phyloP scores from a whole-genome alignment of 2,888 invertebrate species.

The Prosapia bicincta region DNA sequence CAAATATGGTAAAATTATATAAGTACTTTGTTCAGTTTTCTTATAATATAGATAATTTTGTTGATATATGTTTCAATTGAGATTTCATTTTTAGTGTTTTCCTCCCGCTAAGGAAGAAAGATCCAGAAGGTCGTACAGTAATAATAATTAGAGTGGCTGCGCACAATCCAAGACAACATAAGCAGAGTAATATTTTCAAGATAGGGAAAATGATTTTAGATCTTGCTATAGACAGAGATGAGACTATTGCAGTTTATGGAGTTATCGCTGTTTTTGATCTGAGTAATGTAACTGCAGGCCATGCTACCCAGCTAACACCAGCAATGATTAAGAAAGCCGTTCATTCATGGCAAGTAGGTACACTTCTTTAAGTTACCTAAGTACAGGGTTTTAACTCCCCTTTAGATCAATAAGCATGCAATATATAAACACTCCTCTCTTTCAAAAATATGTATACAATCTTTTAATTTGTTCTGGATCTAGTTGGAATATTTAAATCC shows the following conservation, averaged over 20 bases:
- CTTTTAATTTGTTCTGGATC: no score
- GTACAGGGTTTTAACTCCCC: no score
- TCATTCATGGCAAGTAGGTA: slow-evolving; percentile 55
- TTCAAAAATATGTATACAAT: no score
- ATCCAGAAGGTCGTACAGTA: slow-evolving; percentile 53
- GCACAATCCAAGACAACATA: slow-evolving; percentile 56
- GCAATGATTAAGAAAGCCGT: slow-evolving; percentile 57
- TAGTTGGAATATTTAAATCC: no score
- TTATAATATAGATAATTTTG: no score
- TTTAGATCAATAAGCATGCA: no score
- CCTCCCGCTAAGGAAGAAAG: slow-evolving; percentile 53
- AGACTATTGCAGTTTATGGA: slow-evolving; percentile 52
- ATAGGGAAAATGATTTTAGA: slow-evolving; percentile 60
- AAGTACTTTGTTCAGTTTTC: no score
- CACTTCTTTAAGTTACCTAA: no score
- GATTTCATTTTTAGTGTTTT: slow-evolving; percentile 48
- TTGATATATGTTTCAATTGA: no score
- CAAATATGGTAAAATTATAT: no score
- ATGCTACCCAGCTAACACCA: slow-evolving; percentile 58
- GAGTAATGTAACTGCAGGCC: slow-evolving; percentile 53
- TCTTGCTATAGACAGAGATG: slow-evolving; percentile 52
- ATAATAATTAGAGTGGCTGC: slow-evolving; percentile 57
- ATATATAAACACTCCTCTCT: no score
- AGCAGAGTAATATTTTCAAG: slow-evolving; percentile 59
- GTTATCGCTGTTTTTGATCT: slow-evolving; percentile 61